These are phyloP conservation scores for Metacarcinus magister DNA, from an alignment of 2,888 invertebrate genomes.

Conservation along the genomic window DNA sequence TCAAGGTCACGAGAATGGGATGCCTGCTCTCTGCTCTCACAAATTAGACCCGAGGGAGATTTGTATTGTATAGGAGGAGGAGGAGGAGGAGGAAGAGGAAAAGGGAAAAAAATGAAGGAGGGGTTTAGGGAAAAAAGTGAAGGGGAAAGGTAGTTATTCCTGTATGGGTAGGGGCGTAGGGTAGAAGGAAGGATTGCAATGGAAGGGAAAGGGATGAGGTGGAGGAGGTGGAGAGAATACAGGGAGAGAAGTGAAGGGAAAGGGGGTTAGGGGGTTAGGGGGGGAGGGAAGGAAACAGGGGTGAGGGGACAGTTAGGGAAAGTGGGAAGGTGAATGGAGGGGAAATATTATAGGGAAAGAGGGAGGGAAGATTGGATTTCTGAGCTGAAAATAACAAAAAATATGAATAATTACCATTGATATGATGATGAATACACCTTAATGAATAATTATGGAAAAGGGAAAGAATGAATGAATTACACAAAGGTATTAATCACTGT, in stretches of 20 bases:
- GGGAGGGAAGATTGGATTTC: background rate
- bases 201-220: background rate
- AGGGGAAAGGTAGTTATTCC: background rate
- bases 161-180: background rate
- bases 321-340: background rate
- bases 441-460: too few species aligned
- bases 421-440: too few species aligned
- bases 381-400: background rate
- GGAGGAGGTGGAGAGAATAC: background rate
- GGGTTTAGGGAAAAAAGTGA: background rate
- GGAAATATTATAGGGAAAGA: background rate
- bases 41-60: slow-evolving; percentile 10
- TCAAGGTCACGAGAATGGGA: background rate
- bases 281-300: background rate
- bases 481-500: too few species aligned
- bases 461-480: too few species aligned
- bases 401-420: background rate
- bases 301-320: background rate
- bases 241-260: background rate
- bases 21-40: background rate
- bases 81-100: slow-evolving; percentile 31
- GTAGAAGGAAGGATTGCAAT: background rate
- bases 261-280: background rate
- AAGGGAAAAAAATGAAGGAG: background rate
- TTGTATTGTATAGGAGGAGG: background rate